Percentiles rank a stretch among this genome's conserved stretches.
Conservation (phyloP, 2,888 invertebrate genomes). For the Idaea dimidiata region DNA sequence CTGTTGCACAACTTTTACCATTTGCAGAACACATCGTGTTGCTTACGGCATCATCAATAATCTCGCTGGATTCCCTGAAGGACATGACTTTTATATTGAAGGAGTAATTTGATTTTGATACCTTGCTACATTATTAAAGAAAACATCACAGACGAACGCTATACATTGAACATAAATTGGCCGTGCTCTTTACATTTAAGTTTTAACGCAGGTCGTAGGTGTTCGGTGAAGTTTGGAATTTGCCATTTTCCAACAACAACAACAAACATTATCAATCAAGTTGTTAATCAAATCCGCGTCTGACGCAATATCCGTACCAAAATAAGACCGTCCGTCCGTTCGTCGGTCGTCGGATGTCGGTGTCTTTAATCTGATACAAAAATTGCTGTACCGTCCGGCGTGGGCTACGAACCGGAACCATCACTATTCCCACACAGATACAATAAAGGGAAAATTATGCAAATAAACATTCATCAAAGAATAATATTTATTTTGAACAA, state of each 20-base stretch:
- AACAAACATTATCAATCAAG: conserved; percentile 1
- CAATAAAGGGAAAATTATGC: neutral
- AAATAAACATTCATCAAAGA: neutral
- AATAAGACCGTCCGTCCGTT: neutral
- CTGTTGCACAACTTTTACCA: neutral
- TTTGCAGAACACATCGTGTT: neutral
- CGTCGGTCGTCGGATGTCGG: neutral
- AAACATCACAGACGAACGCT: neutral
- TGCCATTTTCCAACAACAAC: neutral
- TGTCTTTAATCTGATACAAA: neutral
- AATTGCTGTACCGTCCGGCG: neutral
- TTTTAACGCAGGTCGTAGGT: neutral
- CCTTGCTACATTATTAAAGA: neutral
- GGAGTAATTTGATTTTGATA: neutral
- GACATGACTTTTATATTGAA: neutral
- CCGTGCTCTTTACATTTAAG: no score
- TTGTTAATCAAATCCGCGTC: neutral
- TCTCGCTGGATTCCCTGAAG: neutral
- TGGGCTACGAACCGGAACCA: neutral
- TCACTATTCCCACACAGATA: neutral
- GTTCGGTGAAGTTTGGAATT: neutral
- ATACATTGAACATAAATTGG: neutral
- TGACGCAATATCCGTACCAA: neutral
- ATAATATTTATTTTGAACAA: neutral
- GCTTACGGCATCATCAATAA: neutral